Evolutionary conservation across 37 sponge, comb jelly and placozoan species (phyloP).

Genomic region (Lycopodina hypogea): DNA sequence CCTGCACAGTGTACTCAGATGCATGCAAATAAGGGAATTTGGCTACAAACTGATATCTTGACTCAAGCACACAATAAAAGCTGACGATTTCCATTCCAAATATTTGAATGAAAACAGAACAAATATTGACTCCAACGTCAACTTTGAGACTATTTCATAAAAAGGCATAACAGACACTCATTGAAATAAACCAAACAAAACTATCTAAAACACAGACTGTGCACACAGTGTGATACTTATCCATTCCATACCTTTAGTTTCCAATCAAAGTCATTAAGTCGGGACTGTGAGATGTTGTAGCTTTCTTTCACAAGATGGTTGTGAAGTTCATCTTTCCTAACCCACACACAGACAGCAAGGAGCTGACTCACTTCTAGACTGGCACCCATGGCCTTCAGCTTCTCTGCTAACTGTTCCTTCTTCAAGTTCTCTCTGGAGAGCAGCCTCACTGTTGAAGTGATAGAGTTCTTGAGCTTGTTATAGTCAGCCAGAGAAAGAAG

Average conservation of each 20-base stretch:
- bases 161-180: too few relatives aligned
- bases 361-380: constrained; percentile 15
- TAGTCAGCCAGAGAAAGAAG: constrained; percentile 45
- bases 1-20: too few relatives aligned
- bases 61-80: too few relatives aligned
- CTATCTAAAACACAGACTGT: too few relatives aligned
- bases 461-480: constrained; percentile 16
- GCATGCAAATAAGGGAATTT: too few relatives aligned
- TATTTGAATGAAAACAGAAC: too few relatives aligned
- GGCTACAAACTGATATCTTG: too few relatives aligned
- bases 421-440: constrained; percentile 13
- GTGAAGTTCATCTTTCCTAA: constrained; percentile 57
- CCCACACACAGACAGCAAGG: constrained; percentile 53
- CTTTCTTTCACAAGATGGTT: constrained; percentile 40
- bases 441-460: not conserved
- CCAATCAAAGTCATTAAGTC: constrained; percentile 70
- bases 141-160: too few relatives aligned
- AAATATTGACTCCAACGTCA: too few relatives aligned
- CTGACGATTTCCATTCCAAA: too few relatives aligned
- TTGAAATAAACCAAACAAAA: too few relatives aligned
- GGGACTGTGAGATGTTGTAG: constrained; percentile 31
- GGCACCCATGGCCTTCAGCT: constrained; percentile 25
- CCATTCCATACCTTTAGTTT: constrained; percentile 48
- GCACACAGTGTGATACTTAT: too few relatives aligned
- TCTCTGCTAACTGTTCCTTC: constrained; percentile 44